phyloP scores from a whole-genome alignment of 2,888 invertebrate species.

The Hirtodrosophila trivittata region DNA sequence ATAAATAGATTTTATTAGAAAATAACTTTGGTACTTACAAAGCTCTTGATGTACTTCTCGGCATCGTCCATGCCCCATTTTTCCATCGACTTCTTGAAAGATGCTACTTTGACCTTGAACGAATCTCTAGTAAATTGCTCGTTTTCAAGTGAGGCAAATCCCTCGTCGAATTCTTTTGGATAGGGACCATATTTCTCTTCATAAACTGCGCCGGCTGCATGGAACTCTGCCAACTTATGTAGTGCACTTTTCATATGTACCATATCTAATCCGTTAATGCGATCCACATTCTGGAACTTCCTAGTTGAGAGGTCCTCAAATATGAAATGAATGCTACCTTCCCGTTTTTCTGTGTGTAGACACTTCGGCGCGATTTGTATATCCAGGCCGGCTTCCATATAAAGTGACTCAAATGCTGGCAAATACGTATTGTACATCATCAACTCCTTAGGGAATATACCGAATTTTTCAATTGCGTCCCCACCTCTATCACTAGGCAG shows the following conservation, averaged over 20 bases:
- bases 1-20: no score
- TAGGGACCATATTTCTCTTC: slow-evolving; percentile 69
- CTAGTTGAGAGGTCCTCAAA: slow-evolving; percentile 74
- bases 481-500: slow-evolving; percentile 69
- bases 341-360: slow-evolving; percentile 54
- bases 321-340: slow-evolving; percentile 67
- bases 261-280: slow-evolving; percentile 75
- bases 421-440: slow-evolving; percentile 76
- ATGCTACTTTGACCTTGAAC: slow-evolving; percentile 21
- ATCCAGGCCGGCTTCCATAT: slow-evolving; percentile 62
- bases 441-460: slow-evolving; percentile 79
- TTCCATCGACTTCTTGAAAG: slow-evolving; percentile 62
- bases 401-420: slow-evolving; percentile 78
- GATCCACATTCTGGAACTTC: slow-evolving; percentile 72
- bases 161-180: slow-evolving; percentile 54
- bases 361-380: slow-evolving; percentile 77
- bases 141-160: slow-evolving; percentile 41
- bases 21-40: no score
- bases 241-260: slow-evolving; percentile 69
- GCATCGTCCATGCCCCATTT: slow-evolving; percentile 66
- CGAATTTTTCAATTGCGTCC: slow-evolving; percentile 40
- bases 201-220: slow-evolving; percentile 80
- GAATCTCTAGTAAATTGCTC: slow-evolving; percentile 26
- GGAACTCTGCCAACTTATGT: slow-evolving; percentile 78
- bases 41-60: slow-evolving; percentile 63